Evolutionary conservation across 2,888 invertebrate species (phyloP), one percentile per base, ranked within the genome.

Genomic region (Panopea generosa): DNA sequence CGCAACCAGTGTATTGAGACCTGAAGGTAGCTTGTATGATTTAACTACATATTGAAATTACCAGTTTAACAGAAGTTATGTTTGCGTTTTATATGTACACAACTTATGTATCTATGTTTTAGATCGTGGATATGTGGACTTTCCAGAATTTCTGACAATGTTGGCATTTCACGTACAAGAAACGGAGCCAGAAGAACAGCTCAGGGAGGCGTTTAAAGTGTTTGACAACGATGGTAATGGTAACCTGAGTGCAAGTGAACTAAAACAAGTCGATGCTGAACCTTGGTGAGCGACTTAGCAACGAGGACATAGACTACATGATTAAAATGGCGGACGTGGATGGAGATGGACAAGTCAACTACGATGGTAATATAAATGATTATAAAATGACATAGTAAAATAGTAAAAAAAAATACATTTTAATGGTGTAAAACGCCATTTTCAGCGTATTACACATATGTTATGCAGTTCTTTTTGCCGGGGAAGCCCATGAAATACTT

Each of bases 321-420:
- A 73, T 80, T 16, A 38, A 43, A 38, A 61, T 62, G 50, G 66
- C 80, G 14, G 80, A 80, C 38, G 47, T 70, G 18, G 69, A 67
- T 20, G 80, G 80, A 11, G 80, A 80, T 24, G 80, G 80, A 22
- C 72, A 69, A 24, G 69, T 80, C 2, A 80, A 80, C 38, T 80
- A 80, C 62, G 80, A 80, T 69, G 78, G 78, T 78, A 68, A 20
- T 56, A n/a, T n/a, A n/a, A n/a, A n/a, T n/a, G n/a, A n/a, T n/a
- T n/a, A n/a, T n/a, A n/a, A n/a, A n/a, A n/a, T n/a, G n/a, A n/a
- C n/a, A n/a, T n/a, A n/a, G n/a, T n/a, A n/a, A n/a, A n/a, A n/a
- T n/a, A n/a, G n/a, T n/a, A n/a, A n/a, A n/a, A n/a, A n/a, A n/a
- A n/a, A n/a, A n/a, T n/a, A n/a, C n/a, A n/a, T n/a, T n/a, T n/a